These are phyloP conservation scores for Blennius ocellaris DNA, from an alignment of 2,113 vertebrate genomes.

Conservation along the genomic window DNA sequence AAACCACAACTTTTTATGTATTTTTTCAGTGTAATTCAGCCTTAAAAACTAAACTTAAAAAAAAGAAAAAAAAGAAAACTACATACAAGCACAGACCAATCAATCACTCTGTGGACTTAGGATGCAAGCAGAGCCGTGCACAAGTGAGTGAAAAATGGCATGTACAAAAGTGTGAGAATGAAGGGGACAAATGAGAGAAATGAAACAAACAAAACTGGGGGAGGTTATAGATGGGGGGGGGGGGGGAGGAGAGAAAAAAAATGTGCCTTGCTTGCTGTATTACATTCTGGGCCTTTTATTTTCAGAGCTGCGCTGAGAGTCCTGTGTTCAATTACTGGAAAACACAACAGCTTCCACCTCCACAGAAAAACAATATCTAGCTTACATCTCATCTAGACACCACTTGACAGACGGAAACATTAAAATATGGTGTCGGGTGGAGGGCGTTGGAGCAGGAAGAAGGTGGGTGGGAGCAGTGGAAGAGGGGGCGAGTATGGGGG, in stretches of 20 bases:
- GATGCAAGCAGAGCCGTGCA: background rate
- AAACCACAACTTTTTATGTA: too few species aligned
- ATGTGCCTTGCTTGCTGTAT: constrained; percentile 59
- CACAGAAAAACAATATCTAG: constrained; percentile 76
- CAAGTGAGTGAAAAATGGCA: constrained; percentile 4
- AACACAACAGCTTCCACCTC: constrained; percentile 69
- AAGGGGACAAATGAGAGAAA: constrained; percentile 17
- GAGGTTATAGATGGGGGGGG: constrained; percentile 2
- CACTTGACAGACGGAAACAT: constrained; percentile 71
- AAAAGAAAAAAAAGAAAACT: background rate
- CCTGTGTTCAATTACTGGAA: constrained; percentile 84
- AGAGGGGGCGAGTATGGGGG: constrained; percentile 10
- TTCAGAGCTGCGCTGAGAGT: constrained; percentile 69
- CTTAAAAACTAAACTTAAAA: too few species aligned
- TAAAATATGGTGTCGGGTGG: constrained; percentile 48
- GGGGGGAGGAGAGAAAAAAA: too few species aligned
- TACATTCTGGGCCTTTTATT: constrained; percentile 71
- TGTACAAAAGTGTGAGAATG: constrained; percentile 23
- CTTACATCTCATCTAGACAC: constrained; percentile 67
- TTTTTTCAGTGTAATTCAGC: too few species aligned
- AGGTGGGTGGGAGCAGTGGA: constrained; percentile 5
- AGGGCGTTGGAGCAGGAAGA: constrained; percentile 7
- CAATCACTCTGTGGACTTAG: constrained; percentile 36
- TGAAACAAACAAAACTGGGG: constrained; percentile 47
- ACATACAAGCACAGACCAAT: constrained; percentile 10